These are phyloP conservation scores for Entomobrya proxima DNA, from an alignment of 2,888 invertebrate species.

Conservation along the genomic window DNA sequence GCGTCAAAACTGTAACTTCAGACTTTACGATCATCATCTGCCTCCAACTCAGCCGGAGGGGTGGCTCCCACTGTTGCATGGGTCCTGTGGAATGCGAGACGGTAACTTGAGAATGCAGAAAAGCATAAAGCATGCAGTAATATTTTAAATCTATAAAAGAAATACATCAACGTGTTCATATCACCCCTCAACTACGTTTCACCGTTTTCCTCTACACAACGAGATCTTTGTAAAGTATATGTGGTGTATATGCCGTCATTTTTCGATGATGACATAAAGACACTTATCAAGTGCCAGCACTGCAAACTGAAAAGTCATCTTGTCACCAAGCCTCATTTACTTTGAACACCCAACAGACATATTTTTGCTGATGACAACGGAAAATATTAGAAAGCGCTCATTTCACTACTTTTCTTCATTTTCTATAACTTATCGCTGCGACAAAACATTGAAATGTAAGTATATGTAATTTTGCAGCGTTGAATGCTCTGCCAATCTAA, in stretches of 20 bases:
- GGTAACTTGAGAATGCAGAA: conserved; percentile 52
- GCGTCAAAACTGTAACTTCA: conserved; percentile 37
- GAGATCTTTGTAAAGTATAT: neutral
- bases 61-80: conserved; percentile 28
- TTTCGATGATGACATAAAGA: conserved; percentile 3
- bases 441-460: neutral
- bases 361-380: neutral
- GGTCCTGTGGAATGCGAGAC: conserved; percentile 41
- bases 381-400: neutral
- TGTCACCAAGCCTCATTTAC: conserved; percentile 56
- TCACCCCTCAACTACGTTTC: too few species aligned
- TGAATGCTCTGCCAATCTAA: too few species aligned
- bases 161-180: neutral
- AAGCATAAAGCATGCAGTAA: conserved; percentile 40
- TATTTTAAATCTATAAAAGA: neutral
- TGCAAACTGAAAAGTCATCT: conserved; percentile 44
- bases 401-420: neutral
- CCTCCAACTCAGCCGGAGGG: neutral
- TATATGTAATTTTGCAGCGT: too few species aligned
- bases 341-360: neutral
- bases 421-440: neutral
- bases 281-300: conserved; percentile 49
- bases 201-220: conserved; percentile 12
- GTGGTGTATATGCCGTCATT: neutral
- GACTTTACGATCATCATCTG: neutral